Conservation (phyloP, 2,797 vertebrate species). For the Pseudomugil gertrudae region DNA sequence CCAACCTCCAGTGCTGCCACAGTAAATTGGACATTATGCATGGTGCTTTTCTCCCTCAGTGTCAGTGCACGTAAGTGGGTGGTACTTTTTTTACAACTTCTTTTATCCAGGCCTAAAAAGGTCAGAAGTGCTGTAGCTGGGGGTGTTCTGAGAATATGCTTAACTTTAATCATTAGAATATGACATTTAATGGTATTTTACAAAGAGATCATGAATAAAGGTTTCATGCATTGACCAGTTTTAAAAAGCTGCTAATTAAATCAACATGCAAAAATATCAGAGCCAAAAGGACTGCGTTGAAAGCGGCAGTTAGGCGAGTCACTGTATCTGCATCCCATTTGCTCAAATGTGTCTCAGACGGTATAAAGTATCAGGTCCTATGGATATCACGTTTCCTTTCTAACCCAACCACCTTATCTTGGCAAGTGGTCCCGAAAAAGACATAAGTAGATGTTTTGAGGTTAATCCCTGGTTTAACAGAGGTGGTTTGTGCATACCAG, state of each 20-base stretch:
- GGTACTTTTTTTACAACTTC: not conserved
- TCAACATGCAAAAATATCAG: conserved; percentile 25
- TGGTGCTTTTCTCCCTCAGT: conserved; percentile 84
- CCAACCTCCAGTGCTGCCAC: conserved; percentile 87
- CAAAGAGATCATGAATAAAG: conserved; percentile 56
- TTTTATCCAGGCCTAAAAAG: conserved; percentile 68
- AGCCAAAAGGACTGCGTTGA: conserved; percentile 19
- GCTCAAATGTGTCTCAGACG: not conserved
- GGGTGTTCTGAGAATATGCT: conserved; percentile 60
- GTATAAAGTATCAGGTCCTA: not conserved
- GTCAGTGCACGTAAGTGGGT: conserved; percentile 44
- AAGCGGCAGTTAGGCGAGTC: not conserved
- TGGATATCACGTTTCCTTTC: conserved; percentile 14
- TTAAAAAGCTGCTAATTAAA: conserved; percentile 64
- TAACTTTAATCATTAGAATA: conserved; percentile 68
- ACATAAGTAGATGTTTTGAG: conserved; percentile 70
- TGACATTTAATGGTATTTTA: conserved; percentile 72
- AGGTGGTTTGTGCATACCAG: conserved; percentile 76
- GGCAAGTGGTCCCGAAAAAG: conserved; percentile 17
- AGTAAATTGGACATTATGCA: conserved; percentile 99
- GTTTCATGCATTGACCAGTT: conserved; percentile 51
- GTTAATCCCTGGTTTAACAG: conserved; percentile 91
- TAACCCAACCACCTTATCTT: conserved; percentile 29
- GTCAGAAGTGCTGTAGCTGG: conserved; percentile 75
- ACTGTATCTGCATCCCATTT: not conserved